Evolutionary conservation across 2,888 invertebrate genomes (phyloP), one percentile per base, ranked within the genome.

Genomic region (Pilophorus perplexus): DNA sequence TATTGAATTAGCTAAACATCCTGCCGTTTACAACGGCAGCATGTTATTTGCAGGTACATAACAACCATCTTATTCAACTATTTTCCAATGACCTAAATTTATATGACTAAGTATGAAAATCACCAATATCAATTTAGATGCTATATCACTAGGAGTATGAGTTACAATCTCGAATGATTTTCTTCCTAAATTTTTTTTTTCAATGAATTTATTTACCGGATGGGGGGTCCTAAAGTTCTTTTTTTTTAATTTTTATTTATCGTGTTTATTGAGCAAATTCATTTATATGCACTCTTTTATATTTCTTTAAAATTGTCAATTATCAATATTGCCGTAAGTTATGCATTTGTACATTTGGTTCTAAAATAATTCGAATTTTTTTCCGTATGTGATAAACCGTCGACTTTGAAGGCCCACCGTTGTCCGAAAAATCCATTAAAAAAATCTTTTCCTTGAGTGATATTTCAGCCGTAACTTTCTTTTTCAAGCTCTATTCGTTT

Each of bases 1-100:
- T 65, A 65, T 65, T 52, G 54, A 65, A 54, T 65, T 65, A 54
- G 25, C 54, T 54, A 54, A 65, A 65, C 52, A 42, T 20, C 3
- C 40, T 27, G 38, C 25, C 64, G 64, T 65, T 65, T 40, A 33
- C 10, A 65, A 65, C 64, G 64, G 40, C 38, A 46, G 28, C 28
- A 33, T 62, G 28, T n/a, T 18, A 54, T 55, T 55, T 64, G 67
- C 68, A 69, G 68, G 68, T 69, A 69, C 68, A 67, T 69, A 62
- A 62, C 62, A 62, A 62, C 62, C 62, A 62, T 62, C 66, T 69
- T 57, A 60, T 64, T 40, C 20, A 54, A 46, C 64, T 66, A 55
- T 48, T 50, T 64, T 66, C 64, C 57, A 67, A 67, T 67, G 64
- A 66, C 64, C 64, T 67, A 69, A 59, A 64, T 67, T 67, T 62